A percentile compares a stretch with the other conserved stretches of the same genome.
phyloP scores from a whole-genome alignment of 2,113 vertebrate genomes.

The Xiphophorus maculatus region DNA sequence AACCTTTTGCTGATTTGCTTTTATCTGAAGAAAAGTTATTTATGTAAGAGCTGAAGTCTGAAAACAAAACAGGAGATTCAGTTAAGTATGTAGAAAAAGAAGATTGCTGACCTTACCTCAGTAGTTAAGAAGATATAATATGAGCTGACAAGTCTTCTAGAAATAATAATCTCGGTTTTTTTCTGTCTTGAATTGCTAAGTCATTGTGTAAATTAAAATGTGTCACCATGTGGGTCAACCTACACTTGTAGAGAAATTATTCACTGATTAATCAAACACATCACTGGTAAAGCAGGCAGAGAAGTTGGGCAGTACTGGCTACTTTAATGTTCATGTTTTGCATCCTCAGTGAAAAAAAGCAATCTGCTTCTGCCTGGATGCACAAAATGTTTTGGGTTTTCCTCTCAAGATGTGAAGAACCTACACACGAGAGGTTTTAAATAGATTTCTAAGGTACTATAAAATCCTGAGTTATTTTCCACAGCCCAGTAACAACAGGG shows the following conservation, averaged over 20 bases:
- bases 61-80: constrained; percentile 28
- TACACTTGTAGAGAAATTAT: not conserved
- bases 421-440: constrained; percentile 28
- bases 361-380: not conserved
- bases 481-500: constrained; percentile 28
- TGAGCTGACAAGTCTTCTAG: not conserved
- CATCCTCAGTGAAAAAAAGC: not conserved
- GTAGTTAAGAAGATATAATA: not conserved
- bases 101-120: constrained; percentile 7
- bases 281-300: not conserved
- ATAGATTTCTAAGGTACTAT: constrained; percentile 38
- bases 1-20: constrained; percentile 70
- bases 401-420: constrained; percentile 11
- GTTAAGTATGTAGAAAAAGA: constrained; percentile 21
- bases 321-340: not conserved
- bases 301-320: not conserved
- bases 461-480: constrained; percentile 32
- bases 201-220: not conserved
- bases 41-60: constrained; percentile 35
- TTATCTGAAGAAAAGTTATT: constrained; percentile 64
- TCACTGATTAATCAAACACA: constrained; percentile 1
- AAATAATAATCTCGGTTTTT: not conserved
- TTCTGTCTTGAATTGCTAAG: not conserved
- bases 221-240: not conserved
- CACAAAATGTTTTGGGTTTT: constrained; percentile 3